Base-by-base conservation (phyloP, 2,888 invertebrate species). In the Taphrorychus bicolor region DNA sequence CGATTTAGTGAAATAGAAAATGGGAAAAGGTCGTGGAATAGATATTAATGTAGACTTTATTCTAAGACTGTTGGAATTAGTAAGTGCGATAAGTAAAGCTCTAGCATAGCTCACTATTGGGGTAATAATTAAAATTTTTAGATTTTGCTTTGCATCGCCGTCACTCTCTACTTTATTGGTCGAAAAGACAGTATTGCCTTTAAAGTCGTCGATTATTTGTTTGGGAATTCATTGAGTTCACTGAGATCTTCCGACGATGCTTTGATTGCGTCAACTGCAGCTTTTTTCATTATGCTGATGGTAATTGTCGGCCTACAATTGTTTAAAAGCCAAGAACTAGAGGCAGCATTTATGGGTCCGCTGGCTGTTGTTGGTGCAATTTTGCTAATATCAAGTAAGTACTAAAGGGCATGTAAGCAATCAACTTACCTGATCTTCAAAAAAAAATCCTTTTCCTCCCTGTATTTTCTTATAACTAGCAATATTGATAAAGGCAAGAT, bases 301-400 rank as follows among this genome's bases (percentile, higher is more conserved):
- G 17, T 66, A 3, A 17, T 66, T 16, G 7, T 66, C 7, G 5
- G 19, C 5, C 14, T 61, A 18, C 5, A 56, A 48, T 9, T 57
- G 3, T 4, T 56, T 14, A 66, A 66, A 17, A 21, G 23, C 2
- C 17, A 61, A 11, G 57, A 66, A 32, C 42, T 41, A 16, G 66
- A 61, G 1, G 0, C 21, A 18, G 7, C 21, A 18, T 61, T 61
- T 42, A 3, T 32, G 4, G 66, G 61, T 17, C 22, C 22, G 7
- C 5, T 61, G 18, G 24, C 56, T 7, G 11, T 54, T 2, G 19
- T 61, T 21, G 66, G 66, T 16, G 19, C 61, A 9, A 16, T 42
- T 11, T 18, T 66, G n/a, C 23, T 66, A 5, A 32, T 66, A 7
- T n/a, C 21, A 3, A 49, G 66, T 66, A 51, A 56, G 61, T 48